Base-by-base conservation (phyloP, 2,888 invertebrate species). In the Prosapia bicincta region DNA sequence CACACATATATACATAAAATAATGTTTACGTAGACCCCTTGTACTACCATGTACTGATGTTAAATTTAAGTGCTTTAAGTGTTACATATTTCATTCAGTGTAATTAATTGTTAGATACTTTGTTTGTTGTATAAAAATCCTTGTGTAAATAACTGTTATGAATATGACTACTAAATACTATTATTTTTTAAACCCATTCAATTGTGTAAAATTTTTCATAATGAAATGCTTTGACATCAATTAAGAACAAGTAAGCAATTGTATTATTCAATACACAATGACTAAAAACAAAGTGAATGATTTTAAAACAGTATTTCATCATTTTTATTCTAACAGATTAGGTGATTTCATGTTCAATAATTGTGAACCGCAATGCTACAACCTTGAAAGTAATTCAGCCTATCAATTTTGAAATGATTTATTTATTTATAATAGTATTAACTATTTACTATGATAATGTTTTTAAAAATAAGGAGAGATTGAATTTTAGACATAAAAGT, bases 41-140 rank as follows among this genome's bases (percentile, higher is more conserved):
- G 54, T 54, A 54, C n/a, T n/a, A n/a, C 54, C 54, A 1, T 10
- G n/a, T 54, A 54, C 54, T 54, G 13, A 54, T 54, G 20, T 54
- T 54, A 54, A 54, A 54, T 54, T 54, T 54, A 54, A 54, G 54
- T 54, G 54, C 20, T 54, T 54, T 54, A 54, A 20, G 54, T 54
- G 54, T n/a, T 20, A 54, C n/a, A 20, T 54, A 54, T 20, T 54
- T 67, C 25, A 68, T 73, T 73, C 54, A 54, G 68, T 73, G 73
- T 73, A 68, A 43, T 26, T 23, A 73, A 73, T 54, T 73, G 73
- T 73, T 73, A 73, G 73, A 73, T 43, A 25, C 43, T 73, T 68
- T 28, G 28, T 72, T 73, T 73, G 73, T 73, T 66, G 13, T 32
- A 68, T 25, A 26, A 25, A n/a, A 73, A 43, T 20, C 43, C 67